Evolutionary conservation across 2,888 invertebrate species (phyloP).

Genomic region (Chrysomela aeneicollis): DNA sequence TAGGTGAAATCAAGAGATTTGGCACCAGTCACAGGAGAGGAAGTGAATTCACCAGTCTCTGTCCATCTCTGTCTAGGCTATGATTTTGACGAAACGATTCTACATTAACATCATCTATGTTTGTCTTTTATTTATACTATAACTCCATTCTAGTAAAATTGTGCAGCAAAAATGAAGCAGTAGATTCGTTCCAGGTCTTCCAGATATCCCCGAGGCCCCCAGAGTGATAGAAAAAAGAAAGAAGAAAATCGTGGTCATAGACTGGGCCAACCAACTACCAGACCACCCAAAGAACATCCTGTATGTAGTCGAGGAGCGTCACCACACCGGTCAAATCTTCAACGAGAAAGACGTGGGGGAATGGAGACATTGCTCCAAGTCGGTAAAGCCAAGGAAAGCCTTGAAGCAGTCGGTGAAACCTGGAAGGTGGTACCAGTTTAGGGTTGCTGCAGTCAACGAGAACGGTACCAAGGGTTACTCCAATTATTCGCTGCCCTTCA

Average conservation of each 20-base stretch:
- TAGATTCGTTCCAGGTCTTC: constrained; percentile 66
- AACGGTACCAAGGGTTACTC: constrained; percentile 79
- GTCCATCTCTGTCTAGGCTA: too few relatives aligned
- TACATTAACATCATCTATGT: too few relatives aligned
- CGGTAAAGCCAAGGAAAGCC: constrained; percentile 64
- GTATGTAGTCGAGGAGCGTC: constrained; percentile 74
- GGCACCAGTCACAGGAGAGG: too few relatives aligned
- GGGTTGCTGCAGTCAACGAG: constrained; percentile 78
- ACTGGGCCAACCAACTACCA: constrained; percentile 57
- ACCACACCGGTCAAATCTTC: constrained; percentile 73
- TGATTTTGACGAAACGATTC: too few relatives aligned
- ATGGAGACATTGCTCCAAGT: constrained; percentile 69
- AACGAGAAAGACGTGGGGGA: constrained; percentile 70
- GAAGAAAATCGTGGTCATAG: constrained; percentile 61
- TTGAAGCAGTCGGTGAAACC: constrained; percentile 69
- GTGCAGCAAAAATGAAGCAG: too few relatives aligned
- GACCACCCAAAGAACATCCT: constrained; percentile 54
- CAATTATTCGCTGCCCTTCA: constrained; percentile 67
- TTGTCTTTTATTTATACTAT: too few relatives aligned
- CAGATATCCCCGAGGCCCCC: constrained; percentile 69
- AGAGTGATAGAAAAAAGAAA: constrained; percentile 67
- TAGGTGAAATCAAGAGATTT: too few relatives aligned
- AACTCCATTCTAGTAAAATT: too few relatives aligned
- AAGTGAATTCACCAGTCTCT: too few relatives aligned
- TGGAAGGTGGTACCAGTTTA: constrained; percentile 80